These are phyloP conservation scores for Aelia acuminata DNA, from an alignment of 2,888 invertebrate genomes.

Conservation along the genomic window DNA sequence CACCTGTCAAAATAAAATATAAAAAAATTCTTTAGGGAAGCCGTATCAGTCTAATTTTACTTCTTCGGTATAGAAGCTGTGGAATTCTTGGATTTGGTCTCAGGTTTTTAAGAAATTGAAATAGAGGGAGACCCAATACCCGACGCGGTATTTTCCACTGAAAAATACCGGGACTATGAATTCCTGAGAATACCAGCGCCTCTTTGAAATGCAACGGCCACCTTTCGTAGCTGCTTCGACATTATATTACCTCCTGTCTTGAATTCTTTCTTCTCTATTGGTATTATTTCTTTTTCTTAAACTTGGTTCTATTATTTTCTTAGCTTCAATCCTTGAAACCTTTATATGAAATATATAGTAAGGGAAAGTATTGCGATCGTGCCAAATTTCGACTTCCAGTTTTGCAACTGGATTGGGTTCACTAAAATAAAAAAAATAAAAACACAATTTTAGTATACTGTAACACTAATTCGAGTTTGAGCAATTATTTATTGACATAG, in stretches of 20 bases:
- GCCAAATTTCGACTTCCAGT: too few species aligned
- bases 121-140: not conserved
- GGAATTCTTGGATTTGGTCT: not conserved
- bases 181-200: not conserved
- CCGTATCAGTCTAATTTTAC: not conserved
- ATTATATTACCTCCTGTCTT: too few species aligned
- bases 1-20: not conserved
- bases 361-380: too few species aligned
- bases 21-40: not conserved
- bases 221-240: not conserved
- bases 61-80: not conserved
- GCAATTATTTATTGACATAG: too few species aligned
- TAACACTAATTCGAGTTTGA: too few species aligned
- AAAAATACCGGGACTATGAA: not conserved
- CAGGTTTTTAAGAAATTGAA: not conserved
- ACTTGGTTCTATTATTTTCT: constrained; percentile 5
- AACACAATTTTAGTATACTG: too few species aligned
- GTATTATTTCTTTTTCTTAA: not conserved
- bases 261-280: not conserved
- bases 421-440: too few species aligned
- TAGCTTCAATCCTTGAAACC: too few species aligned
- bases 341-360: too few species aligned
- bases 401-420: too few species aligned
- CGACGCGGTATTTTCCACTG: not conserved
- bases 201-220: not conserved